Evolutionary conservation across 2,797 vertebrate genomes (phyloP).

Genomic region (Myoxocephalus aenaeus): DNA sequence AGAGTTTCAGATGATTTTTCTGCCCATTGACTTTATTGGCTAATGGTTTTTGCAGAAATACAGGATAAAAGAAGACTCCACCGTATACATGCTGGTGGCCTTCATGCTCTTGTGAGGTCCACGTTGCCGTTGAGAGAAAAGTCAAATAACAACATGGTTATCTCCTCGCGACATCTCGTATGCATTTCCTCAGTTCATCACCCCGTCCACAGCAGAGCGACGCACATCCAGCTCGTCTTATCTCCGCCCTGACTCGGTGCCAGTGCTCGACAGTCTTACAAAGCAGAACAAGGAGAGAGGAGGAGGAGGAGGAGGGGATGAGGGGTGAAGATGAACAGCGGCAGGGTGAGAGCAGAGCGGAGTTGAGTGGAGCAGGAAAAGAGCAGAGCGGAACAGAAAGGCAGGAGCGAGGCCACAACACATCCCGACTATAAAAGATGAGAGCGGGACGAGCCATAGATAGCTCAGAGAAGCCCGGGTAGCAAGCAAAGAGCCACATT

Average conservation of each 20-base stretch:
- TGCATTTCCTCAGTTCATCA: not conserved
- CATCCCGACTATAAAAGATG: conserved; percentile 51
- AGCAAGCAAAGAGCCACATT: conserved; percentile 44
- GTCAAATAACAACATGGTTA: no score
- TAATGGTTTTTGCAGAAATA: no score
- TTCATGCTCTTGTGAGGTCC: not conserved
- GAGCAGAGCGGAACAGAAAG: conserved; percentile 49
- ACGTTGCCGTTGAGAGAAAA: no score
- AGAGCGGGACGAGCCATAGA: conserved; percentile 54
- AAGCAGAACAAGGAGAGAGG: conserved; percentile 6
- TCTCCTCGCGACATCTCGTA: not conserved
- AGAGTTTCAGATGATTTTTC: no score
- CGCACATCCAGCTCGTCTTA: not conserved
- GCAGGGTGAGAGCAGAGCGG: conserved; percentile 42
- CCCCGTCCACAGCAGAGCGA: not conserved
- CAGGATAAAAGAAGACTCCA: not conserved
- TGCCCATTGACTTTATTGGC: no score
- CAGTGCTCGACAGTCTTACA: conserved; percentile 18
- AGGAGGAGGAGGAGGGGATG: not conserved
- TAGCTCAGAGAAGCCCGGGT: conserved; percentile 35
- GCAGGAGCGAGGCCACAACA: conserved; percentile 33
- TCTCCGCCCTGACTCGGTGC: conserved; percentile 15
- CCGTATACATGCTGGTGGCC: not conserved
- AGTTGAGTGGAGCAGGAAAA: conserved; percentile 50
- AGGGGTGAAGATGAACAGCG: conserved; percentile 46